phyloP scores from a whole-genome alignment of 2,888 invertebrate genomes.

The Drepana falcataria region DNA sequence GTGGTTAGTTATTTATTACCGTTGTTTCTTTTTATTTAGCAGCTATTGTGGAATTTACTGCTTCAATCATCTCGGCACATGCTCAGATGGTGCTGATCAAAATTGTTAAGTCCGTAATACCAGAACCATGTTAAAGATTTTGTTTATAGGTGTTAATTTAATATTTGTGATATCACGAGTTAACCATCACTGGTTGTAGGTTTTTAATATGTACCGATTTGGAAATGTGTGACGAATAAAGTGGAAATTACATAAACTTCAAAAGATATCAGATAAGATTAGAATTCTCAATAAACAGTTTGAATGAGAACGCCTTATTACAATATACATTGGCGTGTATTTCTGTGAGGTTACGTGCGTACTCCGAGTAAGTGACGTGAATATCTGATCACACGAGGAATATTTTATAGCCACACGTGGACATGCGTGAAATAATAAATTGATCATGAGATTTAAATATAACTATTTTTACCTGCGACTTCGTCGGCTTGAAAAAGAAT shows the following conservation, averaged over 20 bases:
- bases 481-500: slow-evolving; percentile 29
- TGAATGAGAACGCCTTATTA: background rate
- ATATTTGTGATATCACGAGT: too few relatives aligned
- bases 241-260: background rate
- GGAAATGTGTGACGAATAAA: background rate
- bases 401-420: slow-evolving; percentile 39
- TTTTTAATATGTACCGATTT: too few relatives aligned
- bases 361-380: background rate
- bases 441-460: slow-evolving; percentile 38
- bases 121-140: background rate
- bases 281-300: background rate
- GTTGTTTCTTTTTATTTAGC: background rate
- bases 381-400: slow-evolving; percentile 23
- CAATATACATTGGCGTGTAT: background rate
- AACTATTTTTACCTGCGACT: slow-evolving; percentile 12
- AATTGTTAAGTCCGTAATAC: background rate
- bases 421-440: slow-evolving; percentile 39
- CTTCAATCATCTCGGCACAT: background rate
- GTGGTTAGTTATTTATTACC: background rate
- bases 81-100: background rate
- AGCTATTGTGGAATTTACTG: background rate
- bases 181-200: too few relatives aligned
- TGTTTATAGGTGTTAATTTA: background rate
- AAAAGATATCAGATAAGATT: background rate
- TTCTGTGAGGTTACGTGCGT: background rate